Evolutionary conservation across 1,140 invertebrate species (phyloP), one percentile per base, ranked within the genome.

Genomic region (Arion vulgaris): DNA sequence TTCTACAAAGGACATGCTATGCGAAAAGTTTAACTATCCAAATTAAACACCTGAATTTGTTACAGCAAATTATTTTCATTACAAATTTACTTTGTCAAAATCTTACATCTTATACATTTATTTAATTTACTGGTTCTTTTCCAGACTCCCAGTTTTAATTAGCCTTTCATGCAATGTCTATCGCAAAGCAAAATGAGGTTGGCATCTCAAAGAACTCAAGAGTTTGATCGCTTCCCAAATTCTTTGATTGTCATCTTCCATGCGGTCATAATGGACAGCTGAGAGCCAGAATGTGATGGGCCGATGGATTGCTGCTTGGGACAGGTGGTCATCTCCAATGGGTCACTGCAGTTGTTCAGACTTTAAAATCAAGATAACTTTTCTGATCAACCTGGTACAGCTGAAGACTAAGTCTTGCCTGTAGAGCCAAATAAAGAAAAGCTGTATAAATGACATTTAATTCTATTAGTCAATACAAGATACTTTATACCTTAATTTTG

Each of bases 121-220:
- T n/a, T n/a, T n/a, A n/a, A n/a, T n/a, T n/a, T n/a, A n/a, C n/a
- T n/a, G n/a, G n/a, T n/a, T n/a, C n/a, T n/a, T n/a, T n/a, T n/a
- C n/a, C n/a, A n/a, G n/a, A n/a, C n/a, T n/a, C n/a, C n/a, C n/a
- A n/a, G n/a, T n/a, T n/a, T n/a, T n/a, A n/a, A n/a, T n/a, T n/a
- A n/a, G n/a, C n/a, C n/a, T n/a, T n/a, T n/a, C n/a, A n/a, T 45
- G 2, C 23, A 57, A n/a, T 23, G 45, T 75, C 78, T 80, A 80
- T 45, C 98, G 96, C 74, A 99, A 93, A 89, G 99, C 98, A 74
- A 98, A 87, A 99, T 99, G 26, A 99, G 94, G 39, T 97, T 96
- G 36, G 98, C 98, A 99, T 99, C 94, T 99, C 98, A 92, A 99
- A 99, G 93, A 99, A 99, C 94, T 99, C 98, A 96, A 99, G 98